These are phyloP conservation scores for Tuberolachnus salignus DNA, from an alignment of 2,888 invertebrate genomes.

Conservation along the genomic window DNA sequence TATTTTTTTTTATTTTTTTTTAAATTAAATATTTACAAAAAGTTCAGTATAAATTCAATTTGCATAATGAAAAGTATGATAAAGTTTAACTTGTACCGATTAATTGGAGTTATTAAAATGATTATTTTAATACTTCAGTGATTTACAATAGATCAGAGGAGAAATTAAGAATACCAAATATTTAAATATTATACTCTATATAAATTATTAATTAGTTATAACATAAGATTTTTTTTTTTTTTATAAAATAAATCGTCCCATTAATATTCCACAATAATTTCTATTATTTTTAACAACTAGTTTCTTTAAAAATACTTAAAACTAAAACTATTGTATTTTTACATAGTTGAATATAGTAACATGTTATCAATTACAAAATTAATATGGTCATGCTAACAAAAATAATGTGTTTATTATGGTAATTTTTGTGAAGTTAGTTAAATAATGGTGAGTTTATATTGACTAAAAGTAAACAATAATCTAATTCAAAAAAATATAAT, in stretches of 20 bases:
- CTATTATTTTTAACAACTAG: constrained; percentile 24
- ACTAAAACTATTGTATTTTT: constrained; percentile 44
- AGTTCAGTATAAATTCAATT: constrained; percentile 1
- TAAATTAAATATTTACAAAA: constrained; percentile 31
- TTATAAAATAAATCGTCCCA: constrained; percentile 4
- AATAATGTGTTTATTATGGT: constrained; percentile 32
- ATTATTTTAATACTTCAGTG: neutral
- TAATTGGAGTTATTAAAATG: constrained; percentile 8
- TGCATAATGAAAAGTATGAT: constrained; percentile 19
- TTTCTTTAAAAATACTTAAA: constrained; percentile 40
- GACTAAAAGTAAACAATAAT: constrained; percentile 37
- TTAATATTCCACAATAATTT: constrained; percentile 8
- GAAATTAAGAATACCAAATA: constrained; percentile 7
- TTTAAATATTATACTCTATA: constrained; percentile 3
- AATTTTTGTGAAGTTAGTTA: constrained; percentile 34
- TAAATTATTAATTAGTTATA: neutral
- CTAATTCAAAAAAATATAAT: constrained; percentile 44
- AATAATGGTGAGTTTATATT: constrained; percentile 31
- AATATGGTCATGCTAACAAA: constrained; percentile 47
- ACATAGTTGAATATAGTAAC: constrained; percentile 35
- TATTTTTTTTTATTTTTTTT: neutral
- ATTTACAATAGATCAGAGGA: constrained; percentile 20
- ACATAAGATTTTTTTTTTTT: neutral
- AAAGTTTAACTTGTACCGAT: constrained; percentile 10
- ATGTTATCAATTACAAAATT: constrained; percentile 39